A percentile compares a stretch with the other conserved stretches of the same genome.
Conservation (phyloP, 2,888 invertebrate genomes). For the Amaurobius ferox region DNA sequence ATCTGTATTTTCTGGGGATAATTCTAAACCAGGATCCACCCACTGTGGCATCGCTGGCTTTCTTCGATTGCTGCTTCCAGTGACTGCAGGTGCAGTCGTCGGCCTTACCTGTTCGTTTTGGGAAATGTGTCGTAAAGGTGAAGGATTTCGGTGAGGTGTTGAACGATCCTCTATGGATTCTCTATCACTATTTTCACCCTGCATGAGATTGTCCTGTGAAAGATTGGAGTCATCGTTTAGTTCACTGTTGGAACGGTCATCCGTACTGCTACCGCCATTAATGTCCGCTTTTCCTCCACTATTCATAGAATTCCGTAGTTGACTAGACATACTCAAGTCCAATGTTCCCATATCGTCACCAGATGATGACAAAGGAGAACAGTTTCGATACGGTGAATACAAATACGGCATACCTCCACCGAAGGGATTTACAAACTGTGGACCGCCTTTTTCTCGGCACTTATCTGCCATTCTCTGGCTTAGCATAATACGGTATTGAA, state of each 20-base stretch:
- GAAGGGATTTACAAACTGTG: conserved; percentile 40
- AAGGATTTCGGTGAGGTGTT: not conserved
- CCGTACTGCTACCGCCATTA: conserved; percentile 86
- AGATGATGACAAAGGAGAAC: conserved; percentile 73
- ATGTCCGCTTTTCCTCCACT: conserved; percentile 78
- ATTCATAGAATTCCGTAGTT: conserved; percentile 66
- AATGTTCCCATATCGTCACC: conserved; percentile 78
- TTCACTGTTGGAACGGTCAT: conserved; percentile 88
- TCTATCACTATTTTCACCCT: conserved; percentile 75
- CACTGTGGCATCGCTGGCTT: conserved; percentile 98
- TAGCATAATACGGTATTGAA: conserved; percentile 91
- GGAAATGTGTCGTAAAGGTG: conserved; percentile 17
- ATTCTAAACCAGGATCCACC: conserved; percentile 89
- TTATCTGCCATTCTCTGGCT: conserved; percentile 90
- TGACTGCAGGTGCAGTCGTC: not conserved
- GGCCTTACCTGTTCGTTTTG: conserved; percentile 21
- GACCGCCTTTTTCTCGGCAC: conserved; percentile 55
- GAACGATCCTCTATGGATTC: conserved; percentile 54
- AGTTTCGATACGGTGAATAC: conserved; percentile 72
- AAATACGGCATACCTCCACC: conserved; percentile 54
- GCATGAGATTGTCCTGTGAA: conserved; percentile 78
- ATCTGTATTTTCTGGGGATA: conserved; percentile 76
- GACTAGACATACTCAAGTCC: conserved; percentile 83
- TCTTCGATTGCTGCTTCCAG: conserved; percentile 80
- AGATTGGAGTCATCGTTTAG: conserved; percentile 85